A percentile compares a stretch with the other conserved stretches of the same genome.
Conservation (phyloP, 64 coral and sea anemone genomes). For the Montipora sp. region DNA sequence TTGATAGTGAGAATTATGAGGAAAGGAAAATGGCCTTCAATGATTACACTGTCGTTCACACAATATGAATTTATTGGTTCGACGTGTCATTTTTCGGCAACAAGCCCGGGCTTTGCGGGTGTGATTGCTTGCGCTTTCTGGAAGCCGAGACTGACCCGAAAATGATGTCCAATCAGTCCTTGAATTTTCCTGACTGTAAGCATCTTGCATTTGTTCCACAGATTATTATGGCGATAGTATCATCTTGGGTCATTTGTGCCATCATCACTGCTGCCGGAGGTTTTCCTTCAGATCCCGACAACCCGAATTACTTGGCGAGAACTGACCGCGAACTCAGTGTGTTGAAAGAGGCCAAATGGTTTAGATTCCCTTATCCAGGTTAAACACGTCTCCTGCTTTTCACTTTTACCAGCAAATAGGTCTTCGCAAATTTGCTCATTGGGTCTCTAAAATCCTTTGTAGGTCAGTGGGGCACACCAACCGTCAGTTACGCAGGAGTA, state of each 20-base stretch:
- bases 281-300: conserved; percentile 5
- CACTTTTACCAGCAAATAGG: too few species aligned
- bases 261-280: conserved; percentile 35
- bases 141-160: too few species aligned
- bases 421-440: too few species aligned
- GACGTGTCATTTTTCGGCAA: too few species aligned
- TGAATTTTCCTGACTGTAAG: not conserved
- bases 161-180: too few species aligned
- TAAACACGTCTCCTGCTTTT: too few species aligned
- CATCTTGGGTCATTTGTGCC: conserved; percentile 20
- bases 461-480: conserved; percentile 71
- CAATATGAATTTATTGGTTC: too few species aligned
- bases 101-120: too few species aligned
- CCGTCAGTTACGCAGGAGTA: conserved; percentile 54
- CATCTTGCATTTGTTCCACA: not conserved
- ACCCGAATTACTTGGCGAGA: conserved; percentile 11
- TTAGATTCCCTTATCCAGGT: conserved; percentile 42
- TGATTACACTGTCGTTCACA: too few species aligned
- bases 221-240: not conserved
- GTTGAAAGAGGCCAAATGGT: conserved; percentile 21
- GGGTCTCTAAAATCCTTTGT: not conserved
- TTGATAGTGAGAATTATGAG: too few species aligned
- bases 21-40: too few species aligned
- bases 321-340: not conserved
- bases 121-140: too few species aligned